These are phyloP conservation scores for Thryonomys swinderianus DNA, from an alignment of 2,113 vertebrate species.

Conservation along the genomic window DNA sequence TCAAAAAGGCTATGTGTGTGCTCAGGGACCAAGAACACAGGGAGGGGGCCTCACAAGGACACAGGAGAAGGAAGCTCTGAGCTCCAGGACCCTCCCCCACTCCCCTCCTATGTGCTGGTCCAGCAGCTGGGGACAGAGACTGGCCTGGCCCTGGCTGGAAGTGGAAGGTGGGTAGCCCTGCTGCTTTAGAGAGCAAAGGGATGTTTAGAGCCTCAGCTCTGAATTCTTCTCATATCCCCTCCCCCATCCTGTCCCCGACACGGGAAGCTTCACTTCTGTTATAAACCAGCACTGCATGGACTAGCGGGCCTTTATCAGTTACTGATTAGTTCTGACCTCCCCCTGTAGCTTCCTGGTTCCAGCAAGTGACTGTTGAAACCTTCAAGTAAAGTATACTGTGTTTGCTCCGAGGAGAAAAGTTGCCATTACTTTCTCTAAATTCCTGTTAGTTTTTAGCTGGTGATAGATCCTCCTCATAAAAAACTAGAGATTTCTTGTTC, in stretches of 20 bases:
- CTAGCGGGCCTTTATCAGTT: conserved; percentile 23
- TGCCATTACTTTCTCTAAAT: not conserved
- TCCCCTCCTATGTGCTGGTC: not conserved
- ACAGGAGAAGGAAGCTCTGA: not conserved
- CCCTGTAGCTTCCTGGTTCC: not conserved
- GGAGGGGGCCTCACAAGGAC: not conserved
- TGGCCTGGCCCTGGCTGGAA: not conserved
- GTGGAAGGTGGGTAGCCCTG: no score
- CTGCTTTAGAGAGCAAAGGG: not conserved
- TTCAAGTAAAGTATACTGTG: not conserved
- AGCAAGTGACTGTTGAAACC: conserved; percentile 22
- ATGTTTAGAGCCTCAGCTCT: not conserved
- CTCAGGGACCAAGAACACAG: not conserved
- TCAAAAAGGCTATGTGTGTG: not conserved
- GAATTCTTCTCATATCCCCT: not conserved
- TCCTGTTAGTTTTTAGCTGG: conserved; percentile 1
- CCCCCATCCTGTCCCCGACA: not conserved
- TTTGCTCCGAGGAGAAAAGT: conserved; percentile 6
- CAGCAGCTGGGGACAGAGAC: not conserved
- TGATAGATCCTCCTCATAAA: not conserved
- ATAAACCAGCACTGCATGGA: not conserved
- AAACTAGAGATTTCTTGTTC: conserved; percentile 12
- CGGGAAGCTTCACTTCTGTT: not conserved
- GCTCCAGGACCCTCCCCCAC: not conserved
- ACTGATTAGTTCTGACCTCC: not conserved